Conservation (phyloP, 2,113 vertebrate genomes). For the Pogonocichla stellata region DNA sequence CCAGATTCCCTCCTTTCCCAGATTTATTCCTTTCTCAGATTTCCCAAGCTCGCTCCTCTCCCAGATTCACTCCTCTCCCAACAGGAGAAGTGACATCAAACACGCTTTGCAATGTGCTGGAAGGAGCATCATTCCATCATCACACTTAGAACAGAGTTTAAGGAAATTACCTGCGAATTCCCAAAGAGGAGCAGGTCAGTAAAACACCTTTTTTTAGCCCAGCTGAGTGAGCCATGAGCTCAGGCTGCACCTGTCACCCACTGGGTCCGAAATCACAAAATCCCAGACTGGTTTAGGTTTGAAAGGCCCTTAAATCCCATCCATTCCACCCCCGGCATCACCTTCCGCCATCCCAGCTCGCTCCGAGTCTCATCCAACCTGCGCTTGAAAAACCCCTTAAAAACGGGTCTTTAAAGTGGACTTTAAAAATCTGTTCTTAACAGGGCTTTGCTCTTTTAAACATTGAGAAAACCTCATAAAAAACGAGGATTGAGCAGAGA, state of each 20-base stretch:
- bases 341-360: rapidly evolving
- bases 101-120: not conserved
- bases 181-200: not conserved
- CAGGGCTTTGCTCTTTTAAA: not conserved
- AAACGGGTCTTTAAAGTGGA: rapidly evolving
- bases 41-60: not conserved
- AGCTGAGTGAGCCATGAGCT: not conserved
- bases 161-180: not conserved
- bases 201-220: rapidly evolving
- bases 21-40: not conserved
- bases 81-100: not conserved
- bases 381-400: not conserved
- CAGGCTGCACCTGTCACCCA: rapidly evolving
- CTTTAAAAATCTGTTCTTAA: rapidly evolving
- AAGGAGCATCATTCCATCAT: not conserved
- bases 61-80: not conserved
- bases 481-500: not conserved
- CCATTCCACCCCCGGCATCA: not conserved
- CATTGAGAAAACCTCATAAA: not conserved
- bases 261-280: not conserved
- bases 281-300: not conserved
- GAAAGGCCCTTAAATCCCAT: not conserved
- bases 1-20: no score
- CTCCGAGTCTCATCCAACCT: not conserved
- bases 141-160: not conserved